These are phyloP conservation scores for Scylla paramamosain DNA, from an alignment of 1,140 invertebrate genomes.

Conservation along the genomic window DNA sequence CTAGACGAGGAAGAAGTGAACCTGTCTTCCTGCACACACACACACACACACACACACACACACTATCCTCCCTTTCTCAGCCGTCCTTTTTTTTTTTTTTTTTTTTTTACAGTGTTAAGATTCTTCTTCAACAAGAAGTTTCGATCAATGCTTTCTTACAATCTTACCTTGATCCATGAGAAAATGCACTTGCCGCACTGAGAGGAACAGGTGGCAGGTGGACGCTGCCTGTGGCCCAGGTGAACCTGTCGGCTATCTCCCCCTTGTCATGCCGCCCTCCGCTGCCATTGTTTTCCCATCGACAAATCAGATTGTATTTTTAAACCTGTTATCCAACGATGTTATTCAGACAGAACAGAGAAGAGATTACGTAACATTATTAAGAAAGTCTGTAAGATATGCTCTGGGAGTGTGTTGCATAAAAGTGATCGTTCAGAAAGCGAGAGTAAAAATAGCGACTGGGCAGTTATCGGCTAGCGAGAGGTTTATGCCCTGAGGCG, in stretches of 20 bases:
- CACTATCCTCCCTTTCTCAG: not conserved
- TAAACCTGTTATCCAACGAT: not conserved
- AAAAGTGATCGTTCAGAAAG: not conserved
- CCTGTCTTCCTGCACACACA: slow-evolving; percentile 5
- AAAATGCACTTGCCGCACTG: not conserved
- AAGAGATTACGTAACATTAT: not conserved
- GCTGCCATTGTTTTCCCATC: not conserved
- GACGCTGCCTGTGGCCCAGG: not conserved
- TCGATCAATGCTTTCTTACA: not conserved
- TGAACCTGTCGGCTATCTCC: slow-evolving; percentile 49
- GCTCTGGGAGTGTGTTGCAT: not conserved
- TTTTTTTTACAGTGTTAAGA: not conserved
- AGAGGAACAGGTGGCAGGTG: slow-evolving; percentile 17
- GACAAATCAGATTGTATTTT: not conserved
- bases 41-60: not conserved
- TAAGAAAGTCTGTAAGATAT: not conserved
- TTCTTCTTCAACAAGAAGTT: not conserved
- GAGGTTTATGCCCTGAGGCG: not conserved
- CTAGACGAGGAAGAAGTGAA: not conserved
- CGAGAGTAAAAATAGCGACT: not conserved
- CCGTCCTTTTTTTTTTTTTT: not conserved
- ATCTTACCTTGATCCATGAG: not conserved
- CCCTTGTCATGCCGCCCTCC: slow-evolving; percentile 36
- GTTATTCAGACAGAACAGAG: not conserved
- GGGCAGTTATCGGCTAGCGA: not conserved